phyloP scores from a whole-genome alignment of 2,888 invertebrate species.

The Pedicia rivosa region DNA sequence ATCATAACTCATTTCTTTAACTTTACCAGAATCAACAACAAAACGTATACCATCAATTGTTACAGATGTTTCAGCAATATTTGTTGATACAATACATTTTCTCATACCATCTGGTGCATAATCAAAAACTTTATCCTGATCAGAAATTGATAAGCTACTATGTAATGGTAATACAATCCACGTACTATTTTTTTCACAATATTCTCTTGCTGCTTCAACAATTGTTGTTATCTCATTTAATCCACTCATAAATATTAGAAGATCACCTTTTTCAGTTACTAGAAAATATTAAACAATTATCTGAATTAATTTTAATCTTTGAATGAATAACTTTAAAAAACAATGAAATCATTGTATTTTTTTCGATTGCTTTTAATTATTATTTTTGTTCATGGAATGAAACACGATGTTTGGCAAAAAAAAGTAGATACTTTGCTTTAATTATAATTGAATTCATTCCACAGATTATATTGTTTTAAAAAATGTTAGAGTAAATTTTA shows the following conservation, averaged over 20 bases:
- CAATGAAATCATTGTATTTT: too few species aligned
- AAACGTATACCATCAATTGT: constrained; percentile 97
- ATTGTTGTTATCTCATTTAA: constrained; percentile 82
- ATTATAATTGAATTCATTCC: too few species aligned
- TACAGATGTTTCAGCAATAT: constrained; percentile 97
- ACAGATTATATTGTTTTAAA: too few species aligned
- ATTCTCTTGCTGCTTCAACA: constrained; percentile 72
- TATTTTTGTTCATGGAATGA: too few species aligned
- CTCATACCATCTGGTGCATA: constrained; percentile 86
- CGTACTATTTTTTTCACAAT: constrained; percentile 52
- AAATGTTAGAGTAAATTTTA: too few species aligned
- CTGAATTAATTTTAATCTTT: constrained; percentile 84
- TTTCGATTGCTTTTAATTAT: too few species aligned
- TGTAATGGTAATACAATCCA: constrained; percentile 93
- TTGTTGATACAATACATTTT: constrained; percentile 95
- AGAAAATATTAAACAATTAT: constrained; percentile 82
- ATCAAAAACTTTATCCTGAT: constrained; percentile 87
- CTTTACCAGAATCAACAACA: constrained; percentile 91
- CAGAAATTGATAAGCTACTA: constrained; percentile 77
- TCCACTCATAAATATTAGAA: constrained; percentile 89
- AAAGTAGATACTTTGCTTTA: too few species aligned
- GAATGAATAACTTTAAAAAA: too few species aligned
- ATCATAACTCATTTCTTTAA: constrained; percentile 94
- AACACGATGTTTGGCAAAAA: too few species aligned
- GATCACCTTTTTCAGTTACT: constrained; percentile 73